Percentiles rank a stretch among this genome's conserved stretches.
Conservation (phyloP, 1,140 invertebrate genomes). For the Trichonephila clavata region DNA sequence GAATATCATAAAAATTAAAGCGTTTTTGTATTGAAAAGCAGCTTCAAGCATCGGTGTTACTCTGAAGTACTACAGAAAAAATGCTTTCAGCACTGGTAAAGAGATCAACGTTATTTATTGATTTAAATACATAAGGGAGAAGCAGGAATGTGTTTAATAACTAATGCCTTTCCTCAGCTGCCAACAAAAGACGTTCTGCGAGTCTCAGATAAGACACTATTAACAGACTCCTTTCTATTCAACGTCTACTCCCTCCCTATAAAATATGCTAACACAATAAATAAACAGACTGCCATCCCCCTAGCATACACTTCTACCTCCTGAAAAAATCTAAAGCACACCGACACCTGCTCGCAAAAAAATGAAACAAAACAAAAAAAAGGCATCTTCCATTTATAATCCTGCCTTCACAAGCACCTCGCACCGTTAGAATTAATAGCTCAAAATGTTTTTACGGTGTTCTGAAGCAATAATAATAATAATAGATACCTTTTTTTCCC, state of each 20-base stretch:
- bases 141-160: not conserved
- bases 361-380: slow-evolving; percentile 24
- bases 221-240: not conserved
- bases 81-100: not conserved
- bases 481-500: not conserved
- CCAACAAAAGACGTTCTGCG: slow-evolving; percentile 45
- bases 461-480: slow-evolving; percentile 23
- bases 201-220: slow-evolving; percentile 33
- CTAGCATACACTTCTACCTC: not conserved
- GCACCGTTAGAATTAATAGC: slow-evolving; percentile 63
- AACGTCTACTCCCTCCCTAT: not conserved
- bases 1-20: too few relatives aligned
- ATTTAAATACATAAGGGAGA: not conserved
- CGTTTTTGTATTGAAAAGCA: too few relatives aligned
- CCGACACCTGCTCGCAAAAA: not conserved
- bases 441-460: slow-evolving; percentile 29
- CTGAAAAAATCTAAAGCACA: not conserved
- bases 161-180: not conserved
- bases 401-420: not conserved
- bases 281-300: slow-evolving; percentile 7
- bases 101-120: not conserved
- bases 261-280: slow-evolving; percentile 49
- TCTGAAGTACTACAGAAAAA: too few relatives aligned
- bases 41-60: too few relatives aligned
- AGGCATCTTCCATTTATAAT: slow-evolving; percentile 36